Base-by-base conservation (phyloP, 2,113 vertebrate genomes). In the Elgaria multicarinata region DNA sequence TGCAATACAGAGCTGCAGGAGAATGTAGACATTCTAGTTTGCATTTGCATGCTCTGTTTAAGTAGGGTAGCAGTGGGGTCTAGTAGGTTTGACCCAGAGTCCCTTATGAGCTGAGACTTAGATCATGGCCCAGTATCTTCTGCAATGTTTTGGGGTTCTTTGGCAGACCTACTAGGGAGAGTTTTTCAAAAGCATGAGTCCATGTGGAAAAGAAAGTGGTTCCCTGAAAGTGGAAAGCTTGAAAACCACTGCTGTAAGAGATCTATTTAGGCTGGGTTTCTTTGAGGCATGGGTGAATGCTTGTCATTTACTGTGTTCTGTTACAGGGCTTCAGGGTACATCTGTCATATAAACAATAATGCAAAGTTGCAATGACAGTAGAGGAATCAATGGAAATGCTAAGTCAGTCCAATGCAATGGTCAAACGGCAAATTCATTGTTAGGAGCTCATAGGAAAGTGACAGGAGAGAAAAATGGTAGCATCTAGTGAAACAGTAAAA, bases 321-420 rank as follows among this genome's bases (percentile, higher is more conserved):
- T 86, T 28, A 86, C 69, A 39, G 58, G n/a, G 24, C 69, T 86
- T 13, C 71, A 18, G 71, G 69, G 84, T 53, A 64, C 72, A 44
- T 42, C 71, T 76, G 50, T 86, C 50, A 58, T 42, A 33, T 42
- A 76, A 55, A 86, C 33, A 64, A 76, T 36, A 62, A 58, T 13
- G 31, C 72, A 86, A 20, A 76, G 55, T 86, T 75, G 72, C 39
- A 64, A 86, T 62, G 85, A 64, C 72, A 86, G 85, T 6, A 36
- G 39, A 76, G 53, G 53, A 42, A 76, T 76, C 26, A 76, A 36
- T 86, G 72, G 64, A 75, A 76, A 86, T 86, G 84, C 84, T 39
- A 75, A 75, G n/a, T 86, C 71, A 75, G 71, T 76, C 18, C 50
- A 86, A 31, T 62, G 13, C 50, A 75, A 16, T 42, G n/a, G 53